Conservation (phyloP, 2,797 vertebrate species). For the Neosalanx taihuensis region DNA sequence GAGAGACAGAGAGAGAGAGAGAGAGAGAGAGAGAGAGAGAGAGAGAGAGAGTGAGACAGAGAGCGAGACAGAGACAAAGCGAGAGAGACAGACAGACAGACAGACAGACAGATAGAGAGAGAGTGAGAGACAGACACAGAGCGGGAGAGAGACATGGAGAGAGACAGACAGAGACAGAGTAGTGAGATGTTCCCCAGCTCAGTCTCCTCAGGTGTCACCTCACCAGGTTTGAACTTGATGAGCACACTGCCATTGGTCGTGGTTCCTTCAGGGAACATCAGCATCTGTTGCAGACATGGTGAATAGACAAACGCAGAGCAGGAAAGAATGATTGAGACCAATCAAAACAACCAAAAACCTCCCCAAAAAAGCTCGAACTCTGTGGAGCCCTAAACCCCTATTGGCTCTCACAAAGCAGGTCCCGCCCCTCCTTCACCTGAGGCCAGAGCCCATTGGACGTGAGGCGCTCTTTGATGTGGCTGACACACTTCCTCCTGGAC, state of each 20-base stretch:
- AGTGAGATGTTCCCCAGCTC: background rate
- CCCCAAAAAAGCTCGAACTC: too few species aligned
- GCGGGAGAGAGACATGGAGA: background rate
- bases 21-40: background rate
- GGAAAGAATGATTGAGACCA: too few species aligned
- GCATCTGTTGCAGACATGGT: conserved; percentile 55
- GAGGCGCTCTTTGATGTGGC: conserved; percentile 79
- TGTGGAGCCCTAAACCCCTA: background rate
- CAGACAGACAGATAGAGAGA: background rate
- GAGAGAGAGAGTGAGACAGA: background rate
- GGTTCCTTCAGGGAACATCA: conserved; percentile 79
- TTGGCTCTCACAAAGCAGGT: background rate
- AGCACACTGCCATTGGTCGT: conserved; percentile 77
- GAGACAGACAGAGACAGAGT: background rate
- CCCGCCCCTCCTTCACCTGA: conserved; percentile 71
- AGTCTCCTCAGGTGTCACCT: background rate
- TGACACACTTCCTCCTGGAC: conserved; percentile 79
- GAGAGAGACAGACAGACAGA: background rate
- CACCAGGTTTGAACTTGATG: conserved; percentile 79
- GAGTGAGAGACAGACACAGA: background rate
- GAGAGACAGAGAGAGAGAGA: background rate
- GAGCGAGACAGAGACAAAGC: background rate
- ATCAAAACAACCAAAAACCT: too few species aligned
- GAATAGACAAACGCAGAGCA: too few species aligned
- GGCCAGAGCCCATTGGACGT: conserved; percentile 84